Base-by-base conservation (phyloP, 64 coral and sea anemone species). In the Platygyra sinensis region DNA sequence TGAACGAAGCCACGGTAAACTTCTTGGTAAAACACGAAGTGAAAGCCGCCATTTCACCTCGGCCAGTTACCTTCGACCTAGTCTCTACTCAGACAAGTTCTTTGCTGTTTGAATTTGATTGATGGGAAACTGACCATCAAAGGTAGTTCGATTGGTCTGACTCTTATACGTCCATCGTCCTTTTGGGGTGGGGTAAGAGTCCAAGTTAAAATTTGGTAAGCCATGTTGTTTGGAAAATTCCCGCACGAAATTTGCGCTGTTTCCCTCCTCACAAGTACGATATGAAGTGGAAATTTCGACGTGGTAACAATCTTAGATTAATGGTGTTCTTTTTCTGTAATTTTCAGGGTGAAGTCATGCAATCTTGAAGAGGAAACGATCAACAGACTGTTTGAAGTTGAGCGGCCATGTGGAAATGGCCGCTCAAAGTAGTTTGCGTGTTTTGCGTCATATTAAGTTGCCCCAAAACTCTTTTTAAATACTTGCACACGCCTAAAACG, bases 261-360 rank as follows among this genome's bases (percentile, higher is more conserved):
- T 85, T 85, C 51, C 62, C 71, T 33, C 62, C 81, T 64, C 62
- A 38, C 81, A 85, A 85, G 81, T 71, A 85, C 81, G 81, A 85
- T 71, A 50, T 85, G 62, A 71, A 71, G 81, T 63, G 62, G 81
- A 50, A 92, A 96, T 88, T 94, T 93, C 92, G 95, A 86, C 33
- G 90, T 82, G 95, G 95, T 96, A 96, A 96, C 88, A 87, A 74
- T 90, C 38, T 82, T 87, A 28, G 36, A 91, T 91, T 96, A 96
- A 96, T 86, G 72, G 52, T 89, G 82, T 83, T 94, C 88, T 63
- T 96, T 87, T 94, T 85, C 76, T 76, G 73, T 86, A 52, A 94
- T 89, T 96, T 96, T 94, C 84, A 96, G 95, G 94, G 65, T 86
- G 76, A 73, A 91, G 54, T 57, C 82, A 96, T 89, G 83, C 87